Evolutionary conservation across 2,888 invertebrate species (phyloP).

Genomic region (Spilarctia lutea): DNA sequence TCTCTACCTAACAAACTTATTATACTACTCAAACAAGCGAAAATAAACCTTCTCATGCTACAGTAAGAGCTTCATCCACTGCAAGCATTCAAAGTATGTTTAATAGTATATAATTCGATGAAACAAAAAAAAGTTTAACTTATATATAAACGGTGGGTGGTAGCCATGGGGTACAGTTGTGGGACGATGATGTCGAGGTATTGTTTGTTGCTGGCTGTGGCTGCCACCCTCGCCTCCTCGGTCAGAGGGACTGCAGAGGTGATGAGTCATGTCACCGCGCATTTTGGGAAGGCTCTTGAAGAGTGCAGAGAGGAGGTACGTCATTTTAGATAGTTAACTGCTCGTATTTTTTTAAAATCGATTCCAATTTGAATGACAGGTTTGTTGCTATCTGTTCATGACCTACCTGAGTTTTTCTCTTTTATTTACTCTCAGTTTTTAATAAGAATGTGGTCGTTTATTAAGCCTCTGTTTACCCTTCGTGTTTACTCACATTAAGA

Average conservation of each 20-base stretch:
- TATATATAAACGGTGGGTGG: conserved; percentile 50
- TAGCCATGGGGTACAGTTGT: conserved; percentile 27
- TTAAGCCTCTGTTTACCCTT: no score
- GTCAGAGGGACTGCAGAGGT: conserved; percentile 74
- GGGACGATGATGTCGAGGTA: conserved; percentile 38
- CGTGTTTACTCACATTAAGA: no score
- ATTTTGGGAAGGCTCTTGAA: conserved; percentile 76
- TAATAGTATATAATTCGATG: conserved; percentile 48
- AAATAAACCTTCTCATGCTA: conserved; percentile 20
- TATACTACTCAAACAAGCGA: background rate
- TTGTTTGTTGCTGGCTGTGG: conserved; percentile 50
- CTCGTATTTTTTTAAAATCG: background rate
- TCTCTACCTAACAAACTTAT: background rate
- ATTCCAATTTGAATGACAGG: no score
- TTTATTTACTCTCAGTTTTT: no score
- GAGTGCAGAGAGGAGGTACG: conserved; percentile 79
- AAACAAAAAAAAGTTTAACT: conserved; percentile 53
- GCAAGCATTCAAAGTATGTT: conserved; percentile 13
- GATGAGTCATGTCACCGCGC: conserved; percentile 82
- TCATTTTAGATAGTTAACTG: background rate
- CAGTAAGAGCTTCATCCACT: conserved; percentile 18
- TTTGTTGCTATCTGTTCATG: no score
- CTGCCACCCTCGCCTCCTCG: conserved; percentile 50
- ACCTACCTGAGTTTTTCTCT: no score
- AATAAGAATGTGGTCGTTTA: no score